Conservation (phyloP, 2,113 vertebrate species). For the Cyprinus carpio region DNA sequence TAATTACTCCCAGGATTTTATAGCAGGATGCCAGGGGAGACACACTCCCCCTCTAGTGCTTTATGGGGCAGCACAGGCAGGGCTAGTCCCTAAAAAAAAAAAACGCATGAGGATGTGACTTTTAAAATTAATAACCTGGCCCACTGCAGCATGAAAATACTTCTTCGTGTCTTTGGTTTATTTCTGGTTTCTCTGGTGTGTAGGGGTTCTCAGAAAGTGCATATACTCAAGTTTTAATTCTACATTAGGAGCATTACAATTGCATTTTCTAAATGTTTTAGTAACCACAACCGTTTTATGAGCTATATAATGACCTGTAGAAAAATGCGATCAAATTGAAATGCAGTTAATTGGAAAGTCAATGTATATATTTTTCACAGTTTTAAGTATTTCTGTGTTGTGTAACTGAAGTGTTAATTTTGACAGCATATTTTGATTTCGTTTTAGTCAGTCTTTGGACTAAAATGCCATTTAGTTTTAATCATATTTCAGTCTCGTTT, state of each 20-base stretch:
- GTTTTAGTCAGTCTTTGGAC: no score
- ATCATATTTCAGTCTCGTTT: no score
- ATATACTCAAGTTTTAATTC: not conserved
- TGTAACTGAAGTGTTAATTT: no score
- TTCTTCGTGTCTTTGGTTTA: constrained; percentile 11
- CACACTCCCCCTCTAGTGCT: constrained; percentile 42
- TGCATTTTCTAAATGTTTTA: not conserved
- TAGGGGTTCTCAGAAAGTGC: not conserved
- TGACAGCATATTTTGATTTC: no score
- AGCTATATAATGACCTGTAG: not conserved
- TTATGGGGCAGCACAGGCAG: constrained; percentile 28
- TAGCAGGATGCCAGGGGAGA: constrained; percentile 54
- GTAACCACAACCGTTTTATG: not conserved
- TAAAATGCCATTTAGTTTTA: no score
- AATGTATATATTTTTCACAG: not conserved
- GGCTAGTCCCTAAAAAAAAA: constrained; percentile 21
- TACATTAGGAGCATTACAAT: not conserved
- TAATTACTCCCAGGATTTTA: constrained; percentile 75
- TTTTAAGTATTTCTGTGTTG: not conserved
- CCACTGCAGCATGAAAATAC: not conserved
- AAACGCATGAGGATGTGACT: constrained; percentile 3
- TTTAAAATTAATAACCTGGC: constrained; percentile 24
- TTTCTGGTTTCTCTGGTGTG: not conserved
- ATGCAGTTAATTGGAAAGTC: not conserved
- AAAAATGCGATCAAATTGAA: not conserved